phyloP scores from a whole-genome alignment of 2,113 vertebrate genomes.

The Cyphomyrus plagiostoma region DNA sequence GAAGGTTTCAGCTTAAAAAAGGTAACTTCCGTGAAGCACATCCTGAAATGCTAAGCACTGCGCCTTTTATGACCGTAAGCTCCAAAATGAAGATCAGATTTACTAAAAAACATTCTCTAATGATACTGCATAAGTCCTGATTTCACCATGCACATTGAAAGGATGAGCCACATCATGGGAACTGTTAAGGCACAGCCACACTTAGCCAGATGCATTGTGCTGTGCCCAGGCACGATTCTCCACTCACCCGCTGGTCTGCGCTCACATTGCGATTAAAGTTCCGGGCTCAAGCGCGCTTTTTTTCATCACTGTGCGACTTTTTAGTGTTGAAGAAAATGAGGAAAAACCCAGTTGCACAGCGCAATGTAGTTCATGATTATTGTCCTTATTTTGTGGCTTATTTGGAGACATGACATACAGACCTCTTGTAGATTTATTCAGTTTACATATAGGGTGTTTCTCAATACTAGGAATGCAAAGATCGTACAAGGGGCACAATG shows the following conservation, averaged over 20 bases:
- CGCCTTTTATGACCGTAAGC: not conserved
- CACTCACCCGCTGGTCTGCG: not conserved
- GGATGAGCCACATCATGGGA: not conserved
- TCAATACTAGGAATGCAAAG: not conserved
- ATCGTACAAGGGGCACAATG: too few species aligned
- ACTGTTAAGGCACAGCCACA: not conserved
- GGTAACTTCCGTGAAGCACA: conserved; percentile 48
- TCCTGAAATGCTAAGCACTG: not conserved
- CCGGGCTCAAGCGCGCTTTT: not conserved
- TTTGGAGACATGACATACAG: not conserved
- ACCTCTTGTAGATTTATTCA: not conserved
- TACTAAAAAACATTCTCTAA: not conserved
- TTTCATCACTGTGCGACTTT: not conserved
- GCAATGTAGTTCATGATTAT: not conserved
- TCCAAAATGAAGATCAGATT: not conserved
- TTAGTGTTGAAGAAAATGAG: not conserved
- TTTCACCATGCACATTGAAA: not conserved
- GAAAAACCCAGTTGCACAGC: not conserved
- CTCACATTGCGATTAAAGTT: not conserved
- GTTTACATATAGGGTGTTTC: not conserved
- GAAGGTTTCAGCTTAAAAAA: conserved; percentile 44
- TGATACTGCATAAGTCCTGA: not conserved
- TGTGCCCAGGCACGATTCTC: not conserved
- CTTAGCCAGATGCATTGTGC: not conserved
- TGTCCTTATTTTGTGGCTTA: not conserved